Conservation (phyloP, 2,888 invertebrate genomes). For the Aquatica leii region DNA sequence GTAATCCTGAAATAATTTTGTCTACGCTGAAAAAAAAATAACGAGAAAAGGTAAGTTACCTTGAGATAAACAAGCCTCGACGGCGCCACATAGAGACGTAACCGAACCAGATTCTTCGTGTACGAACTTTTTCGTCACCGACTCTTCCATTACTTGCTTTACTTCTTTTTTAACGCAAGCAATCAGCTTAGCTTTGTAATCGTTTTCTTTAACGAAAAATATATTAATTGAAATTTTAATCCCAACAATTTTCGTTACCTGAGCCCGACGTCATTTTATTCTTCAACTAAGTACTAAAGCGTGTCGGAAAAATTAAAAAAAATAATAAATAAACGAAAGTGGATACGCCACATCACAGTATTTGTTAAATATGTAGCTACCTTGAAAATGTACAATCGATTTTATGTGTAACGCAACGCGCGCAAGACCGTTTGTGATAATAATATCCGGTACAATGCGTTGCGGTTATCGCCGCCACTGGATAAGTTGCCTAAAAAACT, state of each 20-base stretch:
- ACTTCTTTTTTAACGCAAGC: conserved; percentile 89
- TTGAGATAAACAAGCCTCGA: conserved; percentile 86
- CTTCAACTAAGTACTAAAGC: not conserved
- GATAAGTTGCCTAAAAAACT: not conserved
- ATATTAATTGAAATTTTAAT: no score
- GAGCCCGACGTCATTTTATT: not conserved
- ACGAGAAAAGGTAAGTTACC: conserved; percentile 53
- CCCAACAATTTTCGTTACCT: conserved; percentile 1
- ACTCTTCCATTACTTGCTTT: conserved; percentile 96
- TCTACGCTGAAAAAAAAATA: not conserved
- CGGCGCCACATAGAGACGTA: conserved; percentile 89
- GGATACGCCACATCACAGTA: conserved; percentile 32
- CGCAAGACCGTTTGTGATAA: conserved; percentile 26
- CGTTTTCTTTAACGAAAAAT: conserved; percentile 53
- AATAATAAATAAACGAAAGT: conserved; percentile 14
- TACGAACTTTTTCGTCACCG: conserved; percentile 90
- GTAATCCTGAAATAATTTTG: conserved; percentile 60
- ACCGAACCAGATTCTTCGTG: conserved; percentile 93
- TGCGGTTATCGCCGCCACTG: not conserved
- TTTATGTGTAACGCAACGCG: conserved; percentile 14
- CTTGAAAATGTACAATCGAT: conserved; percentile 37
- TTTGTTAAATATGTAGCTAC: conserved; percentile 30
- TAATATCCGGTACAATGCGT: conserved; percentile 24
- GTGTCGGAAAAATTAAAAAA: conserved; percentile 11
- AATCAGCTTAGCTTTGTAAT: conserved; percentile 80